Evolutionary conservation across 2,888 invertebrate genomes (phyloP).

Genomic region (Hirudinaria manillensis): DNA sequence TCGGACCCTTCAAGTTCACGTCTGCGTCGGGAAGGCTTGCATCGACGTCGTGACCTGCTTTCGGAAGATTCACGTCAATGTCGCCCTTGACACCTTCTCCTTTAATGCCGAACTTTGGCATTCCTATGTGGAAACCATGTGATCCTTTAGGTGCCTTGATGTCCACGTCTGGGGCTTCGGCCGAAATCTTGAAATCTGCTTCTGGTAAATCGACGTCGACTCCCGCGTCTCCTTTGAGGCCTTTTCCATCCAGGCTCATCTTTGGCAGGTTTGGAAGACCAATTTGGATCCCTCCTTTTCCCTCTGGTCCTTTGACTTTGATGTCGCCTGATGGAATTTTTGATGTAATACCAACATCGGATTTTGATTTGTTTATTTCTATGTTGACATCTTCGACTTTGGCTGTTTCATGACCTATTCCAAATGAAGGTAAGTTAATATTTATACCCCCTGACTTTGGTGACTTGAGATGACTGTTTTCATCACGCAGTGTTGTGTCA

Average conservation of each 20-base stretch:
- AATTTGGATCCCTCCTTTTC: conserved; percentile 20
- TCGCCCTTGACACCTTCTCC: conserved; percentile 30
- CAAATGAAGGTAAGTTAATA: conserved; percentile 23
- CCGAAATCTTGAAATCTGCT: conserved; percentile 16
- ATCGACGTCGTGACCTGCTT: conserved; percentile 15
- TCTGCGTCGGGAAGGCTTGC: conserved; percentile 24
- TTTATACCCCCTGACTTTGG: conserved; percentile 10
- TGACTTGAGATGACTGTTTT: conserved; percentile 3
- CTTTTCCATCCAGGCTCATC: conserved; percentile 27
- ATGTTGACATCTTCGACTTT: background rate
- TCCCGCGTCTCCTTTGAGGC: conserved; percentile 29
- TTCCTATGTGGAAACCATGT: conserved; percentile 23
- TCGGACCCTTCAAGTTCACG: conserved; percentile 24
- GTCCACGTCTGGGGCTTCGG: conserved; percentile 24
- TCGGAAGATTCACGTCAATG: conserved; percentile 23
- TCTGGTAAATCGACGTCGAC: conserved; percentile 29
- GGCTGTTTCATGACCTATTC: background rate
- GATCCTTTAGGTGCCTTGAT: conserved; percentile 28
- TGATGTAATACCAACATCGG: conserved; percentile 3
- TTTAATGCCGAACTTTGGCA: conserved; percentile 32
- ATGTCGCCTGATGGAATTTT: conserved; percentile 18
- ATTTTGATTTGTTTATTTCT: conserved; percentile 8
- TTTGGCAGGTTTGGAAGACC: conserved; percentile 26
- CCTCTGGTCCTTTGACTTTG: conserved; percentile 11
- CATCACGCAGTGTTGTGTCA: background rate